Evolutionary conservation across 2,797 vertebrate species (phyloP).

Genomic region (Simalia tracyae): DNA sequence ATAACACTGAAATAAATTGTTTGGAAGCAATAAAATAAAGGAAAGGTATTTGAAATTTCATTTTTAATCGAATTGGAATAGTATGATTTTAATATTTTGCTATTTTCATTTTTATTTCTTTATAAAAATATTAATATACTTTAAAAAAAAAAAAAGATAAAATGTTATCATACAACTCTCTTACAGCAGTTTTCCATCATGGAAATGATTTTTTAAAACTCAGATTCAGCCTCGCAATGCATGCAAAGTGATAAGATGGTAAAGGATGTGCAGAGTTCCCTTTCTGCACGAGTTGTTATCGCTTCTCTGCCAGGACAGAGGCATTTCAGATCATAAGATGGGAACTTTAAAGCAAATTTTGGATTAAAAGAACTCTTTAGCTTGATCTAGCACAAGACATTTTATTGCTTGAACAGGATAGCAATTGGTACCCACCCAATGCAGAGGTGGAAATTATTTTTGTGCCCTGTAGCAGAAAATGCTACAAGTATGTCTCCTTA

Average conservation of each 20-base stretch:
- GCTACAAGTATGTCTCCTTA: not conserved
- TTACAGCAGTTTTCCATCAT: too few relatives aligned
- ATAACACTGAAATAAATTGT: conserved; percentile 13
- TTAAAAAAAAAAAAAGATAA: not conserved
- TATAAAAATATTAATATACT: not conserved
- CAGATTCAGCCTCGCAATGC: not conserved
- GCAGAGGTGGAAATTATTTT: not conserved
- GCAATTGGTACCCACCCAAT: not conserved
- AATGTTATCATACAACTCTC: not conserved
- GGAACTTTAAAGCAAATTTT: not conserved
- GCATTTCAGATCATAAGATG: not conserved
- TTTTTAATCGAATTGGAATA: not conserved
- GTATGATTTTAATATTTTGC: not conserved
- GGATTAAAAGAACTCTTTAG: not conserved
- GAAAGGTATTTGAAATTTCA: conserved; percentile 1
- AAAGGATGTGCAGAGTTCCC: not conserved
- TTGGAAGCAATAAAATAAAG: conserved; percentile 34
- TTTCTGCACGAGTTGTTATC: not conserved
- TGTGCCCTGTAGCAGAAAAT: not conserved
- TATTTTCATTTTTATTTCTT: not conserved
- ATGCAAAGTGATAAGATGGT: not conserved
- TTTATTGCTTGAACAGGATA: not conserved
- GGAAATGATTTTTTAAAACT: not conserved
- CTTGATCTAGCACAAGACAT: not conserved
- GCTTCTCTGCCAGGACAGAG: not conserved